Evolutionary conservation across 2,888 invertebrate species (phyloP).

Genomic region (Megamerina dolium): DNA sequence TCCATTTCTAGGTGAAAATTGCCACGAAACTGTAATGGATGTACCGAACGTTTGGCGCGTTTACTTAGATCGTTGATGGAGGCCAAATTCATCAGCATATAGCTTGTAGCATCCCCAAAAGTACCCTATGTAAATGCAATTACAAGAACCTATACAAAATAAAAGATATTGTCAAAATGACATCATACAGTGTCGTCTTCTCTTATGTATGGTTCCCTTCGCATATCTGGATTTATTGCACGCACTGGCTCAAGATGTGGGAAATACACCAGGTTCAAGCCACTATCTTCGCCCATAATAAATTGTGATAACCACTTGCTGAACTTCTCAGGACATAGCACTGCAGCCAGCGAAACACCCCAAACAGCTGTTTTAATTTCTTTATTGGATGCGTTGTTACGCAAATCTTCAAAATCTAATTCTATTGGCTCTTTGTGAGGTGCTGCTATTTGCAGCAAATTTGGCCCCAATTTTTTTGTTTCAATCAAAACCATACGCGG

Average conservation of each 20-base stretch:
- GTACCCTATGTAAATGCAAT: constrained; percentile 50
- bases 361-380: constrained; percentile 53
- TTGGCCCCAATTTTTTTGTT: constrained; percentile 32
- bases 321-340: constrained; percentile 67
- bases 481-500: constrained; percentile 36
- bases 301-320: constrained; percentile 65
- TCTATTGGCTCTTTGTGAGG: constrained; percentile 53
- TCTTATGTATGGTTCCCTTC: constrained; percentile 28
- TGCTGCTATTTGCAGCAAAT: constrained; percentile 54
- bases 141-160: constrained; percentile 1
- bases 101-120: constrained; percentile 62
- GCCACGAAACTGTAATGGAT: constrained; percentile 58
- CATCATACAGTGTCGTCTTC: constrained; percentile 31
- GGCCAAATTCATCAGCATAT: constrained; percentile 60
- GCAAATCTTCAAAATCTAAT: constrained; percentile 45
- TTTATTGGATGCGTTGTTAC: constrained; percentile 26
- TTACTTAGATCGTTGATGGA: constrained; percentile 63
- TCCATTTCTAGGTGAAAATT: constrained; percentile 63
- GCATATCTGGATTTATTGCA: constrained; percentile 31
- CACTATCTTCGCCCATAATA: constrained; percentile 48
- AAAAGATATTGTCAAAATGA: no score
- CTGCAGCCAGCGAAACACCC: constrained; percentile 55
- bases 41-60: constrained; percentile 52
- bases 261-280: constrained; percentile 58
- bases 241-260: constrained; percentile 49